Conservation (phyloP, 2,888 invertebrate genomes). For the Hanleya hanleyi region DNA sequence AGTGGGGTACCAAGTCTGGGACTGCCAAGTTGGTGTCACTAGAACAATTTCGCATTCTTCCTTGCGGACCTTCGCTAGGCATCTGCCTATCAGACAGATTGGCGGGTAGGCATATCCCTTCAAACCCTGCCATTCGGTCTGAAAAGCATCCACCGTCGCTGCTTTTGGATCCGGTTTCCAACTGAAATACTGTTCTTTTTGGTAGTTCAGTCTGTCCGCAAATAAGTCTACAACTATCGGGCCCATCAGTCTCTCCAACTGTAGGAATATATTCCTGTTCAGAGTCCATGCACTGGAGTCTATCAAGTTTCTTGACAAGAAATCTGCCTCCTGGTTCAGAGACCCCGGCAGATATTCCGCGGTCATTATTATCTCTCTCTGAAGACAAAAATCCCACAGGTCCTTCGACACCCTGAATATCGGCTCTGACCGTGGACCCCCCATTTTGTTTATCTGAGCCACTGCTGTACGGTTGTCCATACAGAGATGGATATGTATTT, state of each 20-base stretch:
- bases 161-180: constrained; percentile 14
- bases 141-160: constrained; percentile 13
- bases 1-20: constrained; percentile 20
- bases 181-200: constrained; percentile 8
- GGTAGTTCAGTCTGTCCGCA: constrained; percentile 4
- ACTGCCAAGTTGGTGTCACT: constrained; percentile 19
- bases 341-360: too few relatives aligned
- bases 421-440: too few relatives aligned
- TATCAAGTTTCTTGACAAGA: constrained; percentile 30
- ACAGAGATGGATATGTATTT: too few relatives aligned
- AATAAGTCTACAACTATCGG: constrained; percentile 2
- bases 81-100: constrained; percentile 11
- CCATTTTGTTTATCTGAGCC: too few relatives aligned
- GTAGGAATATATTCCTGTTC: constrained; percentile 15
- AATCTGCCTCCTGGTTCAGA: constrained; percentile 34
- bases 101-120: constrained; percentile 18
- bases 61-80: constrained; percentile 6
- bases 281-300: constrained; percentile 38
- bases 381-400: too few relatives aligned
- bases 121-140: background rate
- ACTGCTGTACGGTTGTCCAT: too few relatives aligned
- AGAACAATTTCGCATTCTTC: constrained; percentile 8
- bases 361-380: too few relatives aligned
- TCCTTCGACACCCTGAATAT: too few relatives aligned
- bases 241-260: background rate